These are phyloP conservation scores for Danionella cerebrum DNA, from an alignment of 2,113 vertebrate species.

Conservation along the genomic window DNA sequence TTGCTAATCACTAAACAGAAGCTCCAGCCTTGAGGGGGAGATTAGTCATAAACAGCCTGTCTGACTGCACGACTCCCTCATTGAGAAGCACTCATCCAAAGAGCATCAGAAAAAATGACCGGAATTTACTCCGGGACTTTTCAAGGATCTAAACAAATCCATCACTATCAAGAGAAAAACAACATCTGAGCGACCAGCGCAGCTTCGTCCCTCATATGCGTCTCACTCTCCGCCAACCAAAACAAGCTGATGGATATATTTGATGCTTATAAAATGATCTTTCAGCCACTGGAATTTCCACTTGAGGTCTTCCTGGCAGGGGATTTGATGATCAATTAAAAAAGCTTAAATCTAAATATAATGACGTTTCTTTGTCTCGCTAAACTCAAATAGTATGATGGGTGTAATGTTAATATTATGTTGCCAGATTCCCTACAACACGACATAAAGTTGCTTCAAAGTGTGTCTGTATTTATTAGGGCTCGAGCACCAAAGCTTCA, in stretches of 20 bases:
- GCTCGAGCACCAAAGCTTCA: no score
- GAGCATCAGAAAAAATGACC: slow-evolving; percentile 32
- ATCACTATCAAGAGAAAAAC: slow-evolving; percentile 34
- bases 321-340: slow-evolving; percentile 32
- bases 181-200: slow-evolving; percentile 6
- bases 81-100: slow-evolving; percentile 28
- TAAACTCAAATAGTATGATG: slow-evolving; percentile 15
- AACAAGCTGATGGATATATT: slow-evolving; percentile 43
- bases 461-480: neutral
- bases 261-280: slow-evolving; percentile 46
- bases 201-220: slow-evolving; percentile 39
- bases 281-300: slow-evolving; percentile 30
- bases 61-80: slow-evolving; percentile 27
- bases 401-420: neutral
- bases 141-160: slow-evolving; percentile 41
- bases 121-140: slow-evolving; percentile 40
- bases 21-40: slow-evolving; percentile 16
- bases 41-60: slow-evolving; percentile 38
- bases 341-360: slow-evolving; percentile 28
- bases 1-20: slow-evolving; percentile 29
- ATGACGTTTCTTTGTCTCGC: slow-evolving; percentile 40
- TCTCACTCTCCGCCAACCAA: slow-evolving; percentile 33
- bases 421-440: neutral
- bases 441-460: neutral
- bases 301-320: slow-evolving; percentile 31